A percentile compares a stretch with the other conserved stretches of the same genome.
Evolutionary conservation across 2,888 invertebrate genomes (phyloP).

Genomic region (Theretra japonica): DNA sequence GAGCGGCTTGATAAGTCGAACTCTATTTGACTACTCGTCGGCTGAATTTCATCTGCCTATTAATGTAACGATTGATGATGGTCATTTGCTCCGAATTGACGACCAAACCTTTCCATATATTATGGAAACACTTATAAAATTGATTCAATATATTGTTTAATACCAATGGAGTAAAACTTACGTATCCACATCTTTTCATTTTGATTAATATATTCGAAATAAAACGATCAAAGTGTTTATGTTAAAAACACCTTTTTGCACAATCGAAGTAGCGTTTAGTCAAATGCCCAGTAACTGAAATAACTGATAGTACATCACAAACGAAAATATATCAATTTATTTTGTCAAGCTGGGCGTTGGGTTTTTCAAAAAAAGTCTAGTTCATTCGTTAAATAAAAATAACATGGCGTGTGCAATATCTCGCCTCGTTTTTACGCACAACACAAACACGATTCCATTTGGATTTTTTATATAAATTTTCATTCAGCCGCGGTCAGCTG

Average conservation of each 20-base stretch:
- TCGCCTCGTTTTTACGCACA: constrained; percentile 16
- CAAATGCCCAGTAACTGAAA: background rate
- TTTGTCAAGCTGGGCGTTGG: background rate
- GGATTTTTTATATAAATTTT: constrained; percentile 2
- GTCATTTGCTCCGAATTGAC: too few relatives aligned
- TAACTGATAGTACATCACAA: background rate
- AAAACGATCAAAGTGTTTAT: too few relatives aligned
- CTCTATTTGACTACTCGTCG: too few relatives aligned
- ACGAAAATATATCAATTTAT: constrained; percentile 23
- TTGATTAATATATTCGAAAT: background rate
- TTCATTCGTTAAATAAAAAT: constrained; percentile 10
- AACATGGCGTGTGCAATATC: background rate
- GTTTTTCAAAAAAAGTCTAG: background rate
- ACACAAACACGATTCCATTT: constrained; percentile 11
- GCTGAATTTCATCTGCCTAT: too few relatives aligned
- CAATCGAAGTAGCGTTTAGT: background rate
- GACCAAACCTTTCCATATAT: too few relatives aligned
- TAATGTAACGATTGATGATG: too few relatives aligned
- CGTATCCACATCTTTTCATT: too few relatives aligned
- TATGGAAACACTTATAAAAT: too few relatives aligned
- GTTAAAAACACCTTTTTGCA: background rate
- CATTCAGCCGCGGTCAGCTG: background rate
- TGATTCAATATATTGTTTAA: too few relatives aligned
- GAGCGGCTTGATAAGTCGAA: too few relatives aligned
- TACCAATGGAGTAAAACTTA: too few relatives aligned